These are phyloP conservation scores for Altica lythri DNA, from an alignment of 2,888 invertebrate species.

Conservation along the genomic window DNA sequence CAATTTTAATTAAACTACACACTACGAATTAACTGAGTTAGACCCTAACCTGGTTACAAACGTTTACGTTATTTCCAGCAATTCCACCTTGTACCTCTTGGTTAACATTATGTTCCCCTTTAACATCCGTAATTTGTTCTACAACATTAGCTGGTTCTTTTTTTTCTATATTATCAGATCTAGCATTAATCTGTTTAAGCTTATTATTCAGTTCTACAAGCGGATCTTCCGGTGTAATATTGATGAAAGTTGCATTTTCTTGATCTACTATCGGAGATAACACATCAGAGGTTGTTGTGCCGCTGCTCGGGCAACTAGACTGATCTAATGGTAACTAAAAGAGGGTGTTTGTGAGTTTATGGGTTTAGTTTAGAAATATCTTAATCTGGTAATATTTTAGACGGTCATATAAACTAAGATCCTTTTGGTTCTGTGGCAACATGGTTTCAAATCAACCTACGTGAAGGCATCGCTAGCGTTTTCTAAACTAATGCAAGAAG, in stretches of 20 bases:
- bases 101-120: conserved; percentile 17
- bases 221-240: conserved; percentile 48
- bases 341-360: conserved; percentile 12
- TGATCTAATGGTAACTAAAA: conserved; percentile 42
- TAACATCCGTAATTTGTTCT: conserved; percentile 22
- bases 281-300: conserved; percentile 50
- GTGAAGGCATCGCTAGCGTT: too few relatives aligned
- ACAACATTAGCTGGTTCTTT: conserved; percentile 17
- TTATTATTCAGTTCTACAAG: conserved; percentile 65
- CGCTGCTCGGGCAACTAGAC: conserved; percentile 48
- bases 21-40: conserved; percentile 15
- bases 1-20: too few relatives aligned
- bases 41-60: conserved; percentile 33
- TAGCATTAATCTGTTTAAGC: conserved; percentile 65
- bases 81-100: conserved; percentile 23
- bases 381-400: conserved; percentile 10
- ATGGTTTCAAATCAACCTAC: too few relatives aligned
- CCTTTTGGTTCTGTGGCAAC: too few relatives aligned
- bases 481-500: too few relatives aligned
- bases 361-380: background rate
- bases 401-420: too few relatives aligned
- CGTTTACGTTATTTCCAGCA: conserved; percentile 22
- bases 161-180: conserved; percentile 47
- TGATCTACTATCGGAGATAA: conserved; percentile 51
- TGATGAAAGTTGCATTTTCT: conserved; percentile 32